Evolutionary conservation across 1,140 invertebrate species (phyloP), one percentile per base, ranked within the genome.

Genomic region (Lethocerus indicus): DNA sequence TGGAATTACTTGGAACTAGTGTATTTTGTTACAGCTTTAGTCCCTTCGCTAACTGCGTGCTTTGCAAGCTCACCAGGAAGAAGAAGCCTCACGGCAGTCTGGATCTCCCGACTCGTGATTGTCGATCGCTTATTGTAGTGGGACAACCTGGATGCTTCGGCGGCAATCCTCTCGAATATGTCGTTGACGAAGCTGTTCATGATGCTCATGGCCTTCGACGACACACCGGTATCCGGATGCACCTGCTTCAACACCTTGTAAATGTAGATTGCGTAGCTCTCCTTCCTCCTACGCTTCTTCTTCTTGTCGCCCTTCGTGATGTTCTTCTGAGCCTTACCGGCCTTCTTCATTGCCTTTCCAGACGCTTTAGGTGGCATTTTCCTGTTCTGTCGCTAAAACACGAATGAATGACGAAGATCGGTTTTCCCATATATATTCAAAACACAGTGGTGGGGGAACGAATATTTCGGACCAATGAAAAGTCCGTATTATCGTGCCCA

Each of bases 161-260:
- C 71, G 24, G 78, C 77, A 57, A 81, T 81, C 56, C 81, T 76
- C 41, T 71, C 71, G n/a, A n/a, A n/a, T n/a, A n/a, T n/a, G n/a
- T n/a, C n/a, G n/a, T n/a, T n/a, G 27, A 78, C 74, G 59, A 82
- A 81, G 37, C 65, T 70, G 59, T 72, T 72, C 71, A 75, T 74
- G 57, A 75, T 73, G 24, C 65, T 71, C 71, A 73, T 75, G 0
- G 72, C 71, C 58, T 75, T 74, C 37, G 63, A 66, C 13, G 75
- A 79, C 32, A 83, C 74, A 27, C 78, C 76, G 49, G 74, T 79
- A 58, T 80, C 64, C 2, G 76, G 76, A 60, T 80, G 76, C 6
- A 81, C 78, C 59, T 79, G 75, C 56, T 79, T 78, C 58, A 85
- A 57, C 14, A 84, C 68, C 57, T 81, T 82, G 64, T 76, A 78